phyloP scores from a whole-genome alignment of 2,113 vertebrate genomes.

The Hippocampus barbouri region DNA sequence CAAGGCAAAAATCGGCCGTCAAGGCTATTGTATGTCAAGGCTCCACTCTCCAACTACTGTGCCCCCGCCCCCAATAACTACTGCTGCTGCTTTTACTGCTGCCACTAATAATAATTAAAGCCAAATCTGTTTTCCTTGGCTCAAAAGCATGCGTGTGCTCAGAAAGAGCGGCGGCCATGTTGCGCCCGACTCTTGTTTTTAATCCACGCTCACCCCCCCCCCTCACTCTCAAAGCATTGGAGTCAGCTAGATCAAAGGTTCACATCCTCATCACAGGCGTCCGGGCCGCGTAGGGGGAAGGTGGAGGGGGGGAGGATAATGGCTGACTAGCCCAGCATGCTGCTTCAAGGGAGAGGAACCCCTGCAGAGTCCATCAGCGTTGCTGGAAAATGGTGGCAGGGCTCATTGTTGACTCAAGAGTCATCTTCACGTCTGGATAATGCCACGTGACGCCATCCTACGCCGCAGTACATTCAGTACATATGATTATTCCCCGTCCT shows the following conservation, averaged over 20 bases:
- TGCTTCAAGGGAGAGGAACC: constrained; percentile 24
- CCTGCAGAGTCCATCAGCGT: constrained; percentile 31
- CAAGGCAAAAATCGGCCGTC: too few relatives aligned
- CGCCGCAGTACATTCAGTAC: background rate
- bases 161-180: background rate
- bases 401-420: constrained; percentile 9
- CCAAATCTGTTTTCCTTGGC: background rate
- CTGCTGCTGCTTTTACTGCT: too few relatives aligned
- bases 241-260: constrained; percentile 54
- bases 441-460: constrained; percentile 18
- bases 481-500: background rate
- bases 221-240: background rate
- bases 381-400: constrained; percentile 16
- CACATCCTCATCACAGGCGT: constrained; percentile 27
- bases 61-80: too few relatives aligned
- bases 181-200: constrained; percentile 47
- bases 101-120: too few relatives aligned
- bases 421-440: constrained; percentile 16
- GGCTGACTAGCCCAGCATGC: constrained; percentile 34
- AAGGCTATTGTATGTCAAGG: too few relatives aligned
- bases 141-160: background rate
- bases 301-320: background rate
- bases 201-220: constrained; percentile 19
- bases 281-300: constrained; percentile 6
- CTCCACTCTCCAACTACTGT: too few relatives aligned